phyloP scores from a whole-genome alignment of 2,888 invertebrate genomes.

The Leptogaster cylindrica region DNA sequence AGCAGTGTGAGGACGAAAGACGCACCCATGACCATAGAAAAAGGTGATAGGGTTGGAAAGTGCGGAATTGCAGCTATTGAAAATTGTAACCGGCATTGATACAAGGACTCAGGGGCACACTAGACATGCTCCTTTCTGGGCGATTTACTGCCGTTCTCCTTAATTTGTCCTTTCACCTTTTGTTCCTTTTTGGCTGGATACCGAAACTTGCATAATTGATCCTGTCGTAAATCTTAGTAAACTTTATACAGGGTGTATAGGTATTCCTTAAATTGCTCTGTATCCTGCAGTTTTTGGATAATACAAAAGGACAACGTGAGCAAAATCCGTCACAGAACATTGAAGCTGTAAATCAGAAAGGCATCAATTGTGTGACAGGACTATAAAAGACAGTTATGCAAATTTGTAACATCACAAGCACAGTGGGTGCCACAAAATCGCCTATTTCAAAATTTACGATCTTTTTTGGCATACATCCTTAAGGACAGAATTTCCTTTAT shows the following conservation, averaged over 20 bases:
- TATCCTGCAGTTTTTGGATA: not conserved
- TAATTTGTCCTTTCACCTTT: not conserved
- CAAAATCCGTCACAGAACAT: conserved; percentile 12
- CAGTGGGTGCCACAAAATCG: not conserved
- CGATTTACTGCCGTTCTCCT: not conserved
- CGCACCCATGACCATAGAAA: not conserved
- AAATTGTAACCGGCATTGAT: not conserved
- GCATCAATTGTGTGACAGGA: conserved; percentile 21
- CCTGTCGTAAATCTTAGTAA: conserved; percentile 15
- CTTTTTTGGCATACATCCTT: conserved; percentile 6
- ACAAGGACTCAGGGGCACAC: not conserved
- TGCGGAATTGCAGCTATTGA: conserved; percentile 3
- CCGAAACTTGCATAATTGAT: not conserved
- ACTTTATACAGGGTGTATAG: not conserved
- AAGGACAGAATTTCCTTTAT: too few species aligned
- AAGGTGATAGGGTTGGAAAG: not conserved
- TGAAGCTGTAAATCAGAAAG: conserved; percentile 13
- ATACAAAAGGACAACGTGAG: conserved; percentile 8
- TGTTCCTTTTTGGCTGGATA: not conserved
- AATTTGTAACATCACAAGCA: conserved; percentile 7
- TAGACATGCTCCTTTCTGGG: not conserved
- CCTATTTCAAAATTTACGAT: conserved; percentile 27
- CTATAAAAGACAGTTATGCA: conserved; percentile 28
- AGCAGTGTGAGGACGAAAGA: not conserved
- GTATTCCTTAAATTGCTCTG: not conserved